Conservation (phyloP, 1,140 invertebrate genomes). For the Atopsyche davidsoni region DNA sequence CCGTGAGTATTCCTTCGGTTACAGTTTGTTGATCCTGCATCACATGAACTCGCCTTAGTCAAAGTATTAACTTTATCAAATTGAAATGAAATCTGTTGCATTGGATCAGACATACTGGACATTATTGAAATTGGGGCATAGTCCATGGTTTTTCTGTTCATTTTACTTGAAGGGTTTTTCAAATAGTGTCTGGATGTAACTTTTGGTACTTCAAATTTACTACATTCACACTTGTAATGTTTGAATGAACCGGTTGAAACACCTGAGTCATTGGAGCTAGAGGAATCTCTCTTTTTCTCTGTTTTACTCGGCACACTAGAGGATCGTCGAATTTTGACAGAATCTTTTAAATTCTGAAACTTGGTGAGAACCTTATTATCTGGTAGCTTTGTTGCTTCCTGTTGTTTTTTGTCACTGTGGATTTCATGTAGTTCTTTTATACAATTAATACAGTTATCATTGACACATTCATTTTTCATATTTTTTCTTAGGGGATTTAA, state of each 20-base stretch:
- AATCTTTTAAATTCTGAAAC: conserved; percentile 45
- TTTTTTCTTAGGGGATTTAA: conserved; percentile 40
- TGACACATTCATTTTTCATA: conserved; percentile 36
- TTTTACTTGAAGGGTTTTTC: conserved; percentile 45
- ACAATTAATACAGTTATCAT: conserved; percentile 30
- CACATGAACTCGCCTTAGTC: conserved; percentile 63
- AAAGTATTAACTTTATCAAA: conserved; percentile 61
- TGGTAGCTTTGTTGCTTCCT: conserved; percentile 27
- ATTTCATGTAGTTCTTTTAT: conserved; percentile 5
- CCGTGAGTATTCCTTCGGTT: conserved; percentile 36
- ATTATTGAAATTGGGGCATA: conserved; percentile 60
- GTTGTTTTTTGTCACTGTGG: background rate
- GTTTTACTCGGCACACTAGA: conserved; percentile 67
- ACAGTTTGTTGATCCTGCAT: conserved; percentile 52
- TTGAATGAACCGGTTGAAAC: conserved; percentile 60
- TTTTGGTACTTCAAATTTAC: conserved; percentile 57
- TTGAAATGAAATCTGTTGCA: conserved; percentile 66
- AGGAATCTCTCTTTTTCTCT: conserved; percentile 62
- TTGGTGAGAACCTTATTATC: conserved; percentile 39
- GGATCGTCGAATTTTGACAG: conserved; percentile 65
- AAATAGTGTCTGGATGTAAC: conserved; percentile 38
- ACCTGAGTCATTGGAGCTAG: conserved; percentile 69
- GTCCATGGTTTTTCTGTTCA: conserved; percentile 37
- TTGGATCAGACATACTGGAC: conserved; percentile 65
- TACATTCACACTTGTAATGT: conserved; percentile 56